Evolutionary conservation across 2,888 invertebrate genomes (phyloP).

Genomic region (Caenorhabditis sp.): DNA sequence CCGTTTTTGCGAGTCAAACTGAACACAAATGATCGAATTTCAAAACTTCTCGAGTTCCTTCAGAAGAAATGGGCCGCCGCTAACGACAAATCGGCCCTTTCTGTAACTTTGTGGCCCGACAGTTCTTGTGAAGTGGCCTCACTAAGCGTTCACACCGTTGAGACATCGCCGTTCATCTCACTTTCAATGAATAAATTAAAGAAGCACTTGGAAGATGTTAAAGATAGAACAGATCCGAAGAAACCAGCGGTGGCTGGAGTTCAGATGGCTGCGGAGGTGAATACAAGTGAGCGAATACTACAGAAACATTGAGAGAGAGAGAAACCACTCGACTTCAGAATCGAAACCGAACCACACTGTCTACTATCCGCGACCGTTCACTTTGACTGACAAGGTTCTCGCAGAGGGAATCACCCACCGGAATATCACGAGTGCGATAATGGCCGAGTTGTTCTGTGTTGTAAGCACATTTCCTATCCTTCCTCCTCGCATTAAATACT

Average conservation of each 20-base stretch:
- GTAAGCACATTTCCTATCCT: slow-evolving; percentile 47
- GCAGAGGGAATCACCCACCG: slow-evolving; percentile 56
- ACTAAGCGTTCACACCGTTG: slow-evolving; percentile 25
- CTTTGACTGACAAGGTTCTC: slow-evolving; percentile 49
- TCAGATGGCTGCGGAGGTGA: slow-evolving; percentile 1
- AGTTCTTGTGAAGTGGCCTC: slow-evolving; percentile 41
- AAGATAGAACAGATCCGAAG: background rate
- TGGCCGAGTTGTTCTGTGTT: slow-evolving; percentile 69
- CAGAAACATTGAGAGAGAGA: slow-evolving; percentile 2
- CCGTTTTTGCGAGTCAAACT: slow-evolving; percentile 64
- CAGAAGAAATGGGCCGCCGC: slow-evolving; percentile 63
- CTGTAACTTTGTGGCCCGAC: slow-evolving; percentile 47
- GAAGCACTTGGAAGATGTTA: slow-evolving; percentile 17
- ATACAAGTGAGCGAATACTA: slow-evolving; percentile 19
- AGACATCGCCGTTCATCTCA: slow-evolving; percentile 30
- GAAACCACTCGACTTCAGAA: slow-evolving; percentile 28
- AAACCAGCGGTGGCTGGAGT: background rate
- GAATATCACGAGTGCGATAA: slow-evolving; percentile 58
- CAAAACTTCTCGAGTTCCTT: slow-evolving; percentile 65
- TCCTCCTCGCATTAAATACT: too few species aligned
- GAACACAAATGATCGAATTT: slow-evolving; percentile 69
- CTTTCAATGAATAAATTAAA: slow-evolving; percentile 47
- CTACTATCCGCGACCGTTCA: slow-evolving; percentile 49
- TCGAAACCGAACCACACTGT: slow-evolving; percentile 28
- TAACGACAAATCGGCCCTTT: background rate